Conservation (phyloP, 1,140 invertebrate species). For the Tetranychus urticae region DNA sequence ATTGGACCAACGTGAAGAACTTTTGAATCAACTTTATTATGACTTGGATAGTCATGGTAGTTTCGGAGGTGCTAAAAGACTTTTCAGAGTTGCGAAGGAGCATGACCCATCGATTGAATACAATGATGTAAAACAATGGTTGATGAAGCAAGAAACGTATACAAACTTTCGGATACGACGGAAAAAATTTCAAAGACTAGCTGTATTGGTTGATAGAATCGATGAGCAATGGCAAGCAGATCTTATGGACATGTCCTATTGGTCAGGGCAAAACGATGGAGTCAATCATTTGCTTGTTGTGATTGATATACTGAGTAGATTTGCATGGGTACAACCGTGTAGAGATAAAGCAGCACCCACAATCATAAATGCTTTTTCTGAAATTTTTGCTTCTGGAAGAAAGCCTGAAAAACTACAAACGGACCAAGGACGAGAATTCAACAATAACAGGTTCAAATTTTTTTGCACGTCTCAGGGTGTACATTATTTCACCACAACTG, state of each 20-base stretch:
- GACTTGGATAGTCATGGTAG: not conserved
- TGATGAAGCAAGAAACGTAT: not conserved
- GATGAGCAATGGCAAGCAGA: not conserved
- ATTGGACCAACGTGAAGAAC: too few species aligned
- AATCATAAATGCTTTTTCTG: not conserved
- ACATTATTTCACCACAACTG: slow-evolving; percentile 22
- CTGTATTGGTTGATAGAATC: not conserved
- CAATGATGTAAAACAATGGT: not conserved
- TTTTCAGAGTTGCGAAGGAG: not conserved
- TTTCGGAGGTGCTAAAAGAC: not conserved
- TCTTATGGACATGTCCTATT: not conserved
- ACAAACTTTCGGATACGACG: not conserved
- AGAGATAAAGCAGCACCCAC: not conserved
- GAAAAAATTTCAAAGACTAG: not conserved
- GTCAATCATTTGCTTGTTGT: not conserved
- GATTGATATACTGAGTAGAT: not conserved
- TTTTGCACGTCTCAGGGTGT: slow-evolving; percentile 18
- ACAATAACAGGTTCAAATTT: slow-evolving; percentile 13
- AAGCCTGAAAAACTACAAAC: slow-evolving; percentile 3
- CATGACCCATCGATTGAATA: not conserved
- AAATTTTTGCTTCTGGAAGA: not conserved
- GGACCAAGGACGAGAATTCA: slow-evolving; percentile 4
- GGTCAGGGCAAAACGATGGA: not conserved
- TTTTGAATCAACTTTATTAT: not conserved
- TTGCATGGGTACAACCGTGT: not conserved